Percentiles rank a stretch among this genome's conserved stretches.
Conservation (phyloP, 2,113 vertebrate species). For the Lepisosteus osseus region DNA sequence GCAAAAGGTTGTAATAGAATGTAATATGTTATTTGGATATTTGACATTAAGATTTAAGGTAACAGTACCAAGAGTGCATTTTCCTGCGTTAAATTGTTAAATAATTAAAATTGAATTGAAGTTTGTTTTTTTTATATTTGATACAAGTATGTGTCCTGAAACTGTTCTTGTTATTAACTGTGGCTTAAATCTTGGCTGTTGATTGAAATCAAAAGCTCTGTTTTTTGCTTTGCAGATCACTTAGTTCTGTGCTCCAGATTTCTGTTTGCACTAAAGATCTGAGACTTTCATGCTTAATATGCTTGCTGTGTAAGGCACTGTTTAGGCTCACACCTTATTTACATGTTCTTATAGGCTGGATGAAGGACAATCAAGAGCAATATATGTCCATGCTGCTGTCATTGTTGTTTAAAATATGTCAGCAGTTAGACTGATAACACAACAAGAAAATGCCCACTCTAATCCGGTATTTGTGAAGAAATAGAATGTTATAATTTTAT, state of each 20-base stretch:
- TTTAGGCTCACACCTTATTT: constrained; percentile 51
- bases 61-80: not conserved
- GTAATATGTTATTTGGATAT: constrained; percentile 16
- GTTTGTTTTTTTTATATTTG: not conserved
- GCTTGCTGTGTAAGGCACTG: constrained; percentile 51
- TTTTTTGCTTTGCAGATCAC: no score
- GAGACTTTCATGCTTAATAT: constrained; percentile 54
- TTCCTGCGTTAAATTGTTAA: not conserved
- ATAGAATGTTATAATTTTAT: not conserved
- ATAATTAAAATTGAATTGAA: not conserved
- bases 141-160: no score
- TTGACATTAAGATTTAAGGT: constrained; percentile 7
- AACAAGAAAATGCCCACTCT: not conserved
- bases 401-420: constrained; percentile 9
- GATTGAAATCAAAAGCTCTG: no score
- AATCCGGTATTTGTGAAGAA: not conserved
- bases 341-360: constrained; percentile 52
- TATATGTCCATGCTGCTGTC: constrained; percentile 3
- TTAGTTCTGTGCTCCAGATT: not conserved
- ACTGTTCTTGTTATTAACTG: no score
- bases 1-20: constrained; percentile 32
- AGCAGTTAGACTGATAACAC: not conserved
- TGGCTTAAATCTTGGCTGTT: no score
- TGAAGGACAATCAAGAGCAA: constrained; percentile 13
- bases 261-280: constrained; percentile 48